Conservation (phyloP, 2,797 vertebrate species). For the Urosaurus nigricauda region DNA sequence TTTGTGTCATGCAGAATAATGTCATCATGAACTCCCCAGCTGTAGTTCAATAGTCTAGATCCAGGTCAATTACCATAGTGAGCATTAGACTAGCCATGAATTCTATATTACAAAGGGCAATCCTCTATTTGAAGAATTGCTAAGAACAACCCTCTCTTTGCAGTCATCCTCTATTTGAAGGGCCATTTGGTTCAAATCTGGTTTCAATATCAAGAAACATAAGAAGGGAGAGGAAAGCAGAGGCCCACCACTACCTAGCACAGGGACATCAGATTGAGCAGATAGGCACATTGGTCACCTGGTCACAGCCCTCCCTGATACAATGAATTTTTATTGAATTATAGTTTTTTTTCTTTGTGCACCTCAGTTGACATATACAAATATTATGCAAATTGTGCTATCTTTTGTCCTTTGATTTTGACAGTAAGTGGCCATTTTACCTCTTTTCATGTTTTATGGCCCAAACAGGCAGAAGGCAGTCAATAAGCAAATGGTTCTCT, state of each 20-base stretch:
- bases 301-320: not conserved
- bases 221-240: too few species aligned
- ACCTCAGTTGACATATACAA: not conserved
- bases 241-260: not conserved
- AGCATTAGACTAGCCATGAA: not conserved
- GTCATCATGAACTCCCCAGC: too few species aligned
- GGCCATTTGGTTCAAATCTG: not conserved
- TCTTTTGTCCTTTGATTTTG: not conserved
- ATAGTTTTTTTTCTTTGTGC: too few species aligned
- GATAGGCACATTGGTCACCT: not conserved
- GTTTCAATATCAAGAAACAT: not conserved
- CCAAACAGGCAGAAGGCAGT: not conserved
- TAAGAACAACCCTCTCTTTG: too few species aligned
- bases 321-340: too few species aligned
- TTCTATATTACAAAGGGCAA: not conserved
- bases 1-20: not conserved
- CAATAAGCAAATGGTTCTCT: too few species aligned
- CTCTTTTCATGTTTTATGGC: not conserved
- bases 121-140: not conserved
- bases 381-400: not conserved
- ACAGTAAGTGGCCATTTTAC: not conserved
- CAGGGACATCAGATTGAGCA: not conserved
- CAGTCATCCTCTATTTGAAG: not conserved
- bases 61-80: not conserved
- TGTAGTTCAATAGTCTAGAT: not conserved